Evolutionary conservation across 2,888 invertebrate species (phyloP).

Genomic region (Drosophila conformis): DNA sequence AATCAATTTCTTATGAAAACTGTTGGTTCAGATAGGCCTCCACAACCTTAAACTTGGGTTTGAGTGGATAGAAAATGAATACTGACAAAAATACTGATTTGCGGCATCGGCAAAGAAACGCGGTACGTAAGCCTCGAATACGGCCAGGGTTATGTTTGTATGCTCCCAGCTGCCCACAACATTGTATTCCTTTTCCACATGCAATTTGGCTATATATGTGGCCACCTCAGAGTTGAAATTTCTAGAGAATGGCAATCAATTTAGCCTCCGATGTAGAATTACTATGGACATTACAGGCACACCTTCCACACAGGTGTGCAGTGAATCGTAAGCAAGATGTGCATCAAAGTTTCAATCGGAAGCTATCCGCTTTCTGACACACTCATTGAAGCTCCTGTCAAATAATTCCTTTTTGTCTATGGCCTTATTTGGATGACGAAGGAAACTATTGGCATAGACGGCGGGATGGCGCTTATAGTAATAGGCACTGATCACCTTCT

Average conservation of each 20-base stretch:
- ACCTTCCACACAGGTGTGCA: slow-evolving; percentile 93
- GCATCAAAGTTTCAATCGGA: slow-evolving; percentile 87
- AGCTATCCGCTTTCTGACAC: slow-evolving; percentile 86
- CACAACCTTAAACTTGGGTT: background rate
- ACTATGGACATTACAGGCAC: slow-evolving; percentile 87
- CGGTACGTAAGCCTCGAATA: slow-evolving; percentile 92
- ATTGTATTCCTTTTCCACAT: slow-evolving; percentile 93
- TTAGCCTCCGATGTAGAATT: background rate
- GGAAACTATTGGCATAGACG: slow-evolving; percentile 55
- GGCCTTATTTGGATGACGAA: slow-evolving; percentile 48
- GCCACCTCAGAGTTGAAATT: slow-evolving; percentile 90
- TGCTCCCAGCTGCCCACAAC: slow-evolving; percentile 95
- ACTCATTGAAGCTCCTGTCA: slow-evolving; percentile 87
- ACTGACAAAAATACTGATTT: slow-evolving; percentile 88
- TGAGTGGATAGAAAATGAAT: background rate
- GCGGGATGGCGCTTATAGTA: slow-evolving; percentile 88
- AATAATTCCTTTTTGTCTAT: slow-evolving; percentile 48
- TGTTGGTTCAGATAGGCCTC: slow-evolving; percentile 85
- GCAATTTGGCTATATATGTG: slow-evolving; percentile 91
- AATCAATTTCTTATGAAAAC: slow-evolving; percentile 91
- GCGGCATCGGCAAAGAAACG: slow-evolving; percentile 91
- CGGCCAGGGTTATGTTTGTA: slow-evolving; percentile 91
- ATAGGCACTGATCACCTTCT: slow-evolving; percentile 95
- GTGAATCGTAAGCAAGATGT: slow-evolving; percentile 91
- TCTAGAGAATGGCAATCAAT: slow-evolving; percentile 84